A percentile compares a stretch with the other conserved stretches of the same genome.
Evolutionary conservation across 1,140 invertebrate species (phyloP).

Genomic region (Drosophila bocki): DNA sequence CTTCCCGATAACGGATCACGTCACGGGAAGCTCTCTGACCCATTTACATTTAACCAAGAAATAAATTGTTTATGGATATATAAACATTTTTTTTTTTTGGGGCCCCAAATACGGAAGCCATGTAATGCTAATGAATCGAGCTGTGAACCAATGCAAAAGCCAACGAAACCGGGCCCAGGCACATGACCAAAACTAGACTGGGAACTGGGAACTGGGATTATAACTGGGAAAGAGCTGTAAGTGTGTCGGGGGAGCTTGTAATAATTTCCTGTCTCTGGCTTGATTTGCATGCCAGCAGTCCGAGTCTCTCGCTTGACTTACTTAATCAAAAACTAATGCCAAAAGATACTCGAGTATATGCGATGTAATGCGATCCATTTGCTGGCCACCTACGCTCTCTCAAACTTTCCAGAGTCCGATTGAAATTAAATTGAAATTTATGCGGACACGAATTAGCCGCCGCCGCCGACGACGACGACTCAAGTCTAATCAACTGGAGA

Average conservation of each 20-base stretch:
- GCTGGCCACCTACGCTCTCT: slow-evolving; percentile 40
- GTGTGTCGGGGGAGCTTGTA: slow-evolving; percentile 30
- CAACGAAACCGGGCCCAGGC: slow-evolving; percentile 43
- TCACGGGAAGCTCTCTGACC: slow-evolving; percentile 54
- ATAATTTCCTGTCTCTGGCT: slow-evolving; percentile 73
- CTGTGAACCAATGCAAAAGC: not conserved
- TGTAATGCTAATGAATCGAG: slow-evolving; percentile 79
- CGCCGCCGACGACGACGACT: not conserved
- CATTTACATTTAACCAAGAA: slow-evolving; percentile 46
- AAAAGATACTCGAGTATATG: slow-evolving; percentile 38
- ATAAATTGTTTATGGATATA: slow-evolving; percentile 4
- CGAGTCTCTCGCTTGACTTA: slow-evolving; percentile 27
- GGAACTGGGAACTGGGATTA: slow-evolving; percentile 9
- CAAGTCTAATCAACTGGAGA: slow-evolving; percentile 30
- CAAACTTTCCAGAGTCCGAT: slow-evolving; percentile 19
- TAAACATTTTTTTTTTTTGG: slow-evolving; percentile 18
- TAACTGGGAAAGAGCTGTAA: not conserved
- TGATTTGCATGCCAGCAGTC: slow-evolving; percentile 68
- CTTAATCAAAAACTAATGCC: slow-evolving; percentile 47
- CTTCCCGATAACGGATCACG: slow-evolving; percentile 26
- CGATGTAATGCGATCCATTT: slow-evolving; percentile 46
- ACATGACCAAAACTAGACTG: slow-evolving; percentile 55
- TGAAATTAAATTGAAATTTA: slow-evolving; percentile 27
- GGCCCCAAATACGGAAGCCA: slow-evolving; percentile 76
- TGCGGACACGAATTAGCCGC: slow-evolving; percentile 32